A percentile compares a stretch with the other conserved stretches of the same genome.
Evolutionary conservation across 2,113 vertebrate genomes (phyloP).

Genomic region (Gallinago jamesoni): DNA sequence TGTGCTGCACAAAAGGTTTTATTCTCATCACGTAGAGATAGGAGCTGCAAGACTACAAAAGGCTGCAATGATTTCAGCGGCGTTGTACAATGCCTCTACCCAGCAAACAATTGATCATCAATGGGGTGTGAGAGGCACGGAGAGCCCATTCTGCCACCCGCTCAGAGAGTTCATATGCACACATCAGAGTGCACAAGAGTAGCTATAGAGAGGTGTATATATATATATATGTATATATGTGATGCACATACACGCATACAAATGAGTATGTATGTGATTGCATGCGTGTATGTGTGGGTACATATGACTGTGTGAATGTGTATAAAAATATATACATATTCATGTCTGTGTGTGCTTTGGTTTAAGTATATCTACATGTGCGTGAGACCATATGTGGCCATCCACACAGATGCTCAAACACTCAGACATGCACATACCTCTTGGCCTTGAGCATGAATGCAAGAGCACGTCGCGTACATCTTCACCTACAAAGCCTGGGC

Average conservation of each 20-base stretch:
- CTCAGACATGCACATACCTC: rapidly evolving
- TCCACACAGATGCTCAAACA: neutral
- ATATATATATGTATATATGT: neutral
- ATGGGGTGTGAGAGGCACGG: neutral
- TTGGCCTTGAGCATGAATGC: rapidly evolving
- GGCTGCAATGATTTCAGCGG: slow-evolving; percentile 17
- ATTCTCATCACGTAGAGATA: slow-evolving; percentile 33
- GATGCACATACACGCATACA: neutral
- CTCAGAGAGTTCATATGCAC: neutral
- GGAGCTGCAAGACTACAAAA: slow-evolving; percentile 20
- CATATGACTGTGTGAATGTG: neutral
- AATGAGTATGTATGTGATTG: neutral
- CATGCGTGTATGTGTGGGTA: neutral
- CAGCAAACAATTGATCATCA: neutral
- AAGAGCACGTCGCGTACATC: neutral
- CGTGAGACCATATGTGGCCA: neutral
- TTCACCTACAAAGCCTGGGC: neutral
- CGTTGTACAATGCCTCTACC: slow-evolving; percentile 8
- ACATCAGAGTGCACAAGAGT: neutral
- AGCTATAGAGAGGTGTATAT: neutral
- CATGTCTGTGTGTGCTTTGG: neutral
- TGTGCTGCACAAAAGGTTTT: slow-evolving; percentile 37
- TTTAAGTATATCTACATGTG: neutral
- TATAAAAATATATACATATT: neutral
- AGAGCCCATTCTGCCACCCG: neutral